Evolutionary conservation across 1,140 invertebrate species (phyloP).

Genomic region (Meloidogyne floridensis): DNA sequence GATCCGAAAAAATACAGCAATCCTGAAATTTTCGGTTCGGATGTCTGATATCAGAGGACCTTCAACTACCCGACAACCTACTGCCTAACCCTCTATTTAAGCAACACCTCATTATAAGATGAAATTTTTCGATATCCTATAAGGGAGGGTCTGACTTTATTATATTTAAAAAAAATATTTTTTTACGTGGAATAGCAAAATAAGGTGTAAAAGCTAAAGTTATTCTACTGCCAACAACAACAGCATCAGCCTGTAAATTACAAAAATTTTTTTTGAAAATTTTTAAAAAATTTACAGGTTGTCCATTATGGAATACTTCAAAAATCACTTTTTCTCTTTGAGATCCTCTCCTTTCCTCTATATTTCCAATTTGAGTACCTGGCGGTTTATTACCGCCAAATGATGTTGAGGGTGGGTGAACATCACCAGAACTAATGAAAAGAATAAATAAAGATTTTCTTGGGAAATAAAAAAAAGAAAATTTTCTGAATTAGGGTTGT

Average conservation of each 20-base stretch:
- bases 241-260: constrained; percentile 55
- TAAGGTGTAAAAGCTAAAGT: constrained; percentile 64
- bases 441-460: too few relatives aligned
- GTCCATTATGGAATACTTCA: constrained; percentile 64
- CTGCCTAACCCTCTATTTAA: too few relatives aligned
- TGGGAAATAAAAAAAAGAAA: too few relatives aligned
- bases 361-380: neutral
- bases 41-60: too few relatives aligned
- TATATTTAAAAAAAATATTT: constrained; percentile 22
- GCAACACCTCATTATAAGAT: too few relatives aligned
- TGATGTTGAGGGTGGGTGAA: neutral
- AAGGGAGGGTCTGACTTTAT: too few relatives aligned
- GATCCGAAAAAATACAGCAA: too few relatives aligned
- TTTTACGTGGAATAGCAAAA: constrained; percentile 62
- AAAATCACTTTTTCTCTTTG: constrained; percentile 53
- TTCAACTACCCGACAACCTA: too few relatives aligned
- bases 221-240: constrained; percentile 63
- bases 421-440: neutral
- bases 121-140: too few relatives aligned
- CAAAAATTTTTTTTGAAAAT: neutral
- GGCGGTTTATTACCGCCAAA: constrained; percentile 14
- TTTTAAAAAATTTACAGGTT: constrained; percentile 33
- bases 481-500: too few relatives aligned
- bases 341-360: constrained; percentile 1
- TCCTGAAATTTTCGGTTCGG: too few relatives aligned